Evolutionary conservation across 2,888 invertebrate species (phyloP), one percentile per base, ranked within the genome.

Genomic region (Dione vanillae): DNA sequence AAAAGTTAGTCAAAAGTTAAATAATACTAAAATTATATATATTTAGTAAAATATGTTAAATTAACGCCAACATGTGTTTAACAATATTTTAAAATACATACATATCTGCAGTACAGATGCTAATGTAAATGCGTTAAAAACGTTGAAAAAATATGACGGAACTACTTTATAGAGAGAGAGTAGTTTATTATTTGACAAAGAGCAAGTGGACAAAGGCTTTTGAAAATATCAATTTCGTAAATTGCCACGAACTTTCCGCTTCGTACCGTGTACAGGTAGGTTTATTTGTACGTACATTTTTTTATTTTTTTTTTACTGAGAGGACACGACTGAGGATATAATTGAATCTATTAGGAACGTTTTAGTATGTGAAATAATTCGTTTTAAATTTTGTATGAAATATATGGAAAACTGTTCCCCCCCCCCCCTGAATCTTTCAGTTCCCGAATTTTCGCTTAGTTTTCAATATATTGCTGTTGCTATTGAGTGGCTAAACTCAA

Each of bases 141-240:
- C 12, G 20, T 20, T 11, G 10, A 51, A 51, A 6, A n/a, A 1
- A 14, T 19, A 5, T 20, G 7, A 10, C 9, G 9, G 16, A 16
- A n/a, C 47, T 16, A 47, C 47, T 16, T 16, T n/a, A 8, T 16
- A 10, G 16, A 58, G 37, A 37, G 16, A 37, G 3, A 6, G 10
- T 35, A 12, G 19, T 40, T 19, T 16, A 56, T 56, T 40, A 56
- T 11, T 5, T 16, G 16, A 56, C 56, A 58, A 58, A 40, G 40
- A 19, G 58, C 37, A 27, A 52, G 12, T 19, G 7, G 5, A 37
- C 56, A 56, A 59, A 43, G 41, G 58, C 58, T 41, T 41, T 43
- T 20, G 19, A 59, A 59, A 59, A 20, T 41, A 20, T 41, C 58
- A 41, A 59, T 41, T 14, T 41, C 0, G 41, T 14, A 59, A 20